Conservation (phyloP, 2,113 vertebrate species). For the Silurus glanis region DNA sequence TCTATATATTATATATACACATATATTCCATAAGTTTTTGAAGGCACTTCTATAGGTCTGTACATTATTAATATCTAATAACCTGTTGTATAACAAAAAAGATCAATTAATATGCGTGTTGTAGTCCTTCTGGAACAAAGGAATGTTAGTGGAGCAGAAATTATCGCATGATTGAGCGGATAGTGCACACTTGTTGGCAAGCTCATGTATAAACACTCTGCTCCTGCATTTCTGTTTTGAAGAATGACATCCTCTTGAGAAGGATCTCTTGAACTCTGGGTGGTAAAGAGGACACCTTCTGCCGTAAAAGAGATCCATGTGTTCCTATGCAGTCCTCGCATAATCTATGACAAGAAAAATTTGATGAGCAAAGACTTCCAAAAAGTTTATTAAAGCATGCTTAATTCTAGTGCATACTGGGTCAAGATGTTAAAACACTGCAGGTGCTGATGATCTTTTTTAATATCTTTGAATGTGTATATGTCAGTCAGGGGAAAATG, state of each 20-base stretch:
- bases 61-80: neutral
- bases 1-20: neutral
- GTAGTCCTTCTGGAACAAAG: neutral
- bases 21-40: neutral
- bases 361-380: neutral
- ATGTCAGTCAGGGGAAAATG: neutral
- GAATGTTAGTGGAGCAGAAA: neutral
- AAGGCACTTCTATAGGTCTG: conserved; percentile 5
- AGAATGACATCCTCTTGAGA: conserved; percentile 83
- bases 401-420: neutral
- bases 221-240: conserved; percentile 56
- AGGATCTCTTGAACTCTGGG: conserved; percentile 76
- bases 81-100: neutral
- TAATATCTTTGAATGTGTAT: neutral
- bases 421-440: neutral
- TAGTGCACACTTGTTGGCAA: neutral
- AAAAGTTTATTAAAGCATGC: neutral
- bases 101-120: neutral
- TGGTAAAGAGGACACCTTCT: conserved; percentile 78
- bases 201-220: conserved; percentile 45
- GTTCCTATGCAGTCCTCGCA: conserved; percentile 86
- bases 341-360: conserved; percentile 66
- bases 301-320: conserved; percentile 71
- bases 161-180: neutral
- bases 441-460: neutral